A percentile compares a stretch with the other conserved stretches of the same genome.
Conservation (phyloP, 2,888 invertebrate genomes). For the Scrobipalpa atriplicella region DNA sequence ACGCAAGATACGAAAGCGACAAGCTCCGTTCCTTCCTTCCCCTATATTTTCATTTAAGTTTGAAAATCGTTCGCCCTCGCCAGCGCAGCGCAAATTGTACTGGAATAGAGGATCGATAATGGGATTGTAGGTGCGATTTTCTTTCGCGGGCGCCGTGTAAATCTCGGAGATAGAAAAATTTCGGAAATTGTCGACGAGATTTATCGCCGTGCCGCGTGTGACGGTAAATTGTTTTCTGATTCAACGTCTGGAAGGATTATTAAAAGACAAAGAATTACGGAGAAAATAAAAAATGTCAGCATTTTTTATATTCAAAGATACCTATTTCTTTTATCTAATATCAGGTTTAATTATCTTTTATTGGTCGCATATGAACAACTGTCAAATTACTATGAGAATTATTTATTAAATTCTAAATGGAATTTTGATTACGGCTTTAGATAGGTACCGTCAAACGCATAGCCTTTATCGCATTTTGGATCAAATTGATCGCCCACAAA, state of each 20-base stretch:
- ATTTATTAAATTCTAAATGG: conserved; percentile 13
- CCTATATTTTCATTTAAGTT: conserved; percentile 81
- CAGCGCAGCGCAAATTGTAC: conserved; percentile 75
- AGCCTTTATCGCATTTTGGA: conserved; percentile 17
- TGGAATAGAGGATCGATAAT: conserved; percentile 79
- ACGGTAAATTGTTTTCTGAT: conserved; percentile 70
- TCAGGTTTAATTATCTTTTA: neutral
- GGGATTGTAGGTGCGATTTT: conserved; percentile 78
- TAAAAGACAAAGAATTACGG: conserved; percentile 32
- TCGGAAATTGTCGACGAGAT: conserved; percentile 77
- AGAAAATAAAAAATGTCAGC: neutral
- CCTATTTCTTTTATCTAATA: neutral
- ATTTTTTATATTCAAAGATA: neutral
- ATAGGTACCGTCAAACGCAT: conserved; percentile 8
- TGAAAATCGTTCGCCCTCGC: conserved; percentile 74
- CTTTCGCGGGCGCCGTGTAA: conserved; percentile 71
- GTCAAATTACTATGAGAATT: neutral
- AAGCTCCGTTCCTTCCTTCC: conserved; percentile 50
- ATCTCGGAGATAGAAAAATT: conserved; percentile 78
- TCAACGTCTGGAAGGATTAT: conserved; percentile 50
- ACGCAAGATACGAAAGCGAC: conserved; percentile 40
- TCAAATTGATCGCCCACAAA: conserved; percentile 32
- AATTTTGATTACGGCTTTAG: conserved; percentile 10
- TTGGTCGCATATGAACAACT: conserved; percentile 5
- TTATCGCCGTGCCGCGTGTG: conserved; percentile 60